These are phyloP conservation scores for Chrysotoxum bicinctum DNA, from an alignment of 2,888 invertebrate species.

Conservation along the genomic window DNA sequence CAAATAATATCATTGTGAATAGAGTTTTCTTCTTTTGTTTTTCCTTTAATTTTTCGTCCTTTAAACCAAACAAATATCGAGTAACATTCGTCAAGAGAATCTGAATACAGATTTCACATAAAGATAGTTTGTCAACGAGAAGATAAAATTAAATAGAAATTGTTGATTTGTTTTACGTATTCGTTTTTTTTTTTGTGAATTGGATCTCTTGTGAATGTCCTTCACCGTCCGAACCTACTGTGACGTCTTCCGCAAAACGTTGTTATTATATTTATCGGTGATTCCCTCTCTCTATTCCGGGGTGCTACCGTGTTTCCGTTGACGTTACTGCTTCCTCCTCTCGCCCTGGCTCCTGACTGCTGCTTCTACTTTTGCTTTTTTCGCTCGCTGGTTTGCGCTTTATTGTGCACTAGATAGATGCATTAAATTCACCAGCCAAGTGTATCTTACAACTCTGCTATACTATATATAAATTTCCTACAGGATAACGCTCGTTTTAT, in stretches of 20 bases:
- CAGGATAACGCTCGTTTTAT: constrained; percentile 52
- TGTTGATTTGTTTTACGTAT: constrained; percentile 64
- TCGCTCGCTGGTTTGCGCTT: constrained; percentile 36
- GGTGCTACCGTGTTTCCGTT: constrained; percentile 65
- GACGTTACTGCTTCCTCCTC: constrained; percentile 52
- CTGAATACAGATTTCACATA: constrained; percentile 36
- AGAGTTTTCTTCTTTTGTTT: constrained; percentile 34
- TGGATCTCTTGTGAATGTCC: constrained; percentile 59
- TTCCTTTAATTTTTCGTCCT: constrained; percentile 8
- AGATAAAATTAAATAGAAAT: constrained; percentile 34
- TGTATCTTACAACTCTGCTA: constrained; percentile 40
- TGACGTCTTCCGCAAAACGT: constrained; percentile 66
- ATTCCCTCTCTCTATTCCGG: constrained; percentile 47
- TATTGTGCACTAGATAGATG: constrained; percentile 64
- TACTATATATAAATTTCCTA: constrained; percentile 34
- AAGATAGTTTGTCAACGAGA: constrained; percentile 7
- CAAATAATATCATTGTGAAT: constrained; percentile 47
- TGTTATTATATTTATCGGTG: constrained; percentile 69
- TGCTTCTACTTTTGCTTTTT: neutral
- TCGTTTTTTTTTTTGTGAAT: constrained; percentile 44
- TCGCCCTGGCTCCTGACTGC: neutral
- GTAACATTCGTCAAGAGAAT: constrained; percentile 28
- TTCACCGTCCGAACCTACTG: constrained; percentile 56
- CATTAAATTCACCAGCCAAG: constrained; percentile 49
- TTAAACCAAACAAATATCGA: constrained; percentile 9